phyloP scores from a whole-genome alignment of 2,888 invertebrate genomes.

The Tupiocoris notatus region DNA sequence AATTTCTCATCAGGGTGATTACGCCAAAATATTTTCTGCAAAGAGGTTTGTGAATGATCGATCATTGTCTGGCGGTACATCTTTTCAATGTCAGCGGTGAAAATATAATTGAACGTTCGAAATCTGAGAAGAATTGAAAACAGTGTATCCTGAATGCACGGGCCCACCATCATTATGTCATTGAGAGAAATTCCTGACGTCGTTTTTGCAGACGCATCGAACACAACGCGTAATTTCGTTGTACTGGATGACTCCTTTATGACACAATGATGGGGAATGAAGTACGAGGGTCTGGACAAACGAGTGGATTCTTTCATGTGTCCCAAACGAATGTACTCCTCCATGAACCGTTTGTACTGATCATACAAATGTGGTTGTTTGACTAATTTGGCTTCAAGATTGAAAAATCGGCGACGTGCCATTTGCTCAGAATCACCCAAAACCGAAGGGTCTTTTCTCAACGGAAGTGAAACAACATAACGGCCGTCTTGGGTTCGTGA shows the following conservation, averaged over 20 bases:
- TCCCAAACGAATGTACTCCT: background rate
- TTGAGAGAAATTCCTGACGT: background rate
- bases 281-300: background rate
- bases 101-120: background rate
- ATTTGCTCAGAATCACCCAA: background rate
- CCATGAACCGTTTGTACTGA: background rate
- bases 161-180: constrained; percentile 46
- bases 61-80: constrained; percentile 45
- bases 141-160: constrained; percentile 52
- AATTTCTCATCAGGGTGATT: too few relatives aligned
- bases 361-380: background rate
- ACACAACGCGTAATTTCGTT: background rate
- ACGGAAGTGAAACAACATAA: background rate
- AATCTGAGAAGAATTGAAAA: constrained; percentile 50
- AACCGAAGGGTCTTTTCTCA: background rate
- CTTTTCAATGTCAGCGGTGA: background rate
- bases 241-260: constrained; percentile 50
- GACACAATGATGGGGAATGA: constrained; percentile 40
- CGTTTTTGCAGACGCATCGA: background rate
- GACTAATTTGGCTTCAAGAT: background rate
- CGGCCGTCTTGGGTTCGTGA: background rate
- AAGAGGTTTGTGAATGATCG: constrained; percentile 44
- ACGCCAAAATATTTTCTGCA: too few relatives aligned
- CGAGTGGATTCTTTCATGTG: background rate
- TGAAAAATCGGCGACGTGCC: background rate